Base-by-base conservation (phyloP, 2,888 invertebrate genomes). In the Petrolisthes cinctipes region DNA sequence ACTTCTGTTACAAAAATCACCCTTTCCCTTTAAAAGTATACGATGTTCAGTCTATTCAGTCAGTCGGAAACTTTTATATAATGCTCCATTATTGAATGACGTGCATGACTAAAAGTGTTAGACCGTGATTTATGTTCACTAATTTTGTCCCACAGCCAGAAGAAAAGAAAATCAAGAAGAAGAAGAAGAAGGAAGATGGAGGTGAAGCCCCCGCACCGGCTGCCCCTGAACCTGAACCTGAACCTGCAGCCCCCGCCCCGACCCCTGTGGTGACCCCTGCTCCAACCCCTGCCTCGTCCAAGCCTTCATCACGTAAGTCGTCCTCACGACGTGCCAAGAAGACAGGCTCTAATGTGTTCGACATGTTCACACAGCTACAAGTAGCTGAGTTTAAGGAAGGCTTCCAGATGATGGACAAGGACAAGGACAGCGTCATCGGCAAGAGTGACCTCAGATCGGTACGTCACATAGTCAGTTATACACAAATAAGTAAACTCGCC, bases 371-470 rank as follows among this genome's bases (percentile, higher is more conserved):
- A 92, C 97, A 97, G 94, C 96, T 96, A 94, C 86, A 90, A 84
- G 97, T 98, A 92, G 97, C 97, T 92, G 98, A 98, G 94, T 98
- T 98, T 95, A 98, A 98, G 94, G 97, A 97, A 96, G 98, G 97
- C 93, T 98, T 98, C 96, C 96, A 96, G 94, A 95, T 98, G 92
- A 98, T 98, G 96, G 98, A 98, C 95, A 96, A 96, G 94, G 97
- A 98, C 95, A 98, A 98, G 94, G 98, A 98, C 93, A 97, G 97
- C 92, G 95, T 97, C 94, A 95, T 96, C 94, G 92, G 92, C 91
- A 97, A 97, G 94, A 96, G 95, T 94, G 97, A 97, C 94, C 95
- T 97, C 93, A 95, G 97, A 93, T 96, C 96, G 93, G 97, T 97
- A 23, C 81, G 86, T 71, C 20, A 37, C 53, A 53, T 23, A 75